Evolutionary conservation across 1,140 invertebrate species (phyloP).

Genomic region (Sarcophaga peregrina): DNA sequence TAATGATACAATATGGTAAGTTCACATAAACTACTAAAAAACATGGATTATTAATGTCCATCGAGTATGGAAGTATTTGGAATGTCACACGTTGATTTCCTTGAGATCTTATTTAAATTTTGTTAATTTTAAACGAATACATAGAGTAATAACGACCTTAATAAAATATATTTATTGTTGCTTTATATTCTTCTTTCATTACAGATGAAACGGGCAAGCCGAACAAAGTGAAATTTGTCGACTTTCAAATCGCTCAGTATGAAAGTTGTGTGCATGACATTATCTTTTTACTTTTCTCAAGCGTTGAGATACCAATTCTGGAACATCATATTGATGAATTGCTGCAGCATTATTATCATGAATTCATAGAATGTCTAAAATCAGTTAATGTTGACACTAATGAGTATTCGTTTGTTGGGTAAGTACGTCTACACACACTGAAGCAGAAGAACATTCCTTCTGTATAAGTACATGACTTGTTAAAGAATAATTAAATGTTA

Average conservation of each 20-base stretch:
- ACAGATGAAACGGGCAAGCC: constrained; percentile 59
- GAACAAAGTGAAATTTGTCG: constrained; percentile 71
- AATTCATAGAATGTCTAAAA: constrained; percentile 64
- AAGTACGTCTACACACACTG: not conserved
- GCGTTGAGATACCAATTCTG: constrained; percentile 66
- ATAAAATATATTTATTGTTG: not conserved
- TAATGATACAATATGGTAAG: constrained; percentile 68
- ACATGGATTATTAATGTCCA: not conserved
- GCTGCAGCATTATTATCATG: constrained; percentile 69
- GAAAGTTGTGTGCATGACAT: constrained; percentile 70
- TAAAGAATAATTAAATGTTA: too few species aligned
- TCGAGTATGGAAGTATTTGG: not conserved
- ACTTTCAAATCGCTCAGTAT: constrained; percentile 72
- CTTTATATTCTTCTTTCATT: constrained; percentile 10
- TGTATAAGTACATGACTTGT: too few species aligned
- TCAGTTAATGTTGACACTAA: constrained; percentile 54
- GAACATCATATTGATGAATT: constrained; percentile 68
- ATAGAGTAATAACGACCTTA: too few species aligned
- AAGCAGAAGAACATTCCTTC: not conserved
- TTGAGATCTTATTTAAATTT: too few species aligned
- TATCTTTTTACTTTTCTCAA: constrained; percentile 71
- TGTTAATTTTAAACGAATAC: too few species aligned
- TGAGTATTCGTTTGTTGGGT: constrained; percentile 46
- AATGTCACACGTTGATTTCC: too few species aligned
- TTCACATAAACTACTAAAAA: not conserved